Evolutionary conservation across 2,888 invertebrate genomes (phyloP).

Genomic region (Andrena dorsata): DNA sequence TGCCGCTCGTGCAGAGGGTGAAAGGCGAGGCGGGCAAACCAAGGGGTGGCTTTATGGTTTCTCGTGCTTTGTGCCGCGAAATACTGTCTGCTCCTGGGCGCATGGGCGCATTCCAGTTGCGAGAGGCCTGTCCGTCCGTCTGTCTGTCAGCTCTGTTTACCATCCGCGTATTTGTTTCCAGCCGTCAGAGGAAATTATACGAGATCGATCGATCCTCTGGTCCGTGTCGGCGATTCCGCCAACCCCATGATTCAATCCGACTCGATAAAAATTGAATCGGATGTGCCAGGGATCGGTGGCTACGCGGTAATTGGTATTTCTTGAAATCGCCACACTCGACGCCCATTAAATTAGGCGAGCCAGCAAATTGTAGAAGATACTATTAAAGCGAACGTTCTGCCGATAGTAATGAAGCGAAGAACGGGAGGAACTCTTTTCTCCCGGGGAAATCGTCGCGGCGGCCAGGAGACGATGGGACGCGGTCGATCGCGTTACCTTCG

Average conservation of each 20-base stretch:
- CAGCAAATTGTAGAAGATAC: too few relatives aligned
- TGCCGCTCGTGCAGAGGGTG: conserved; percentile 10
- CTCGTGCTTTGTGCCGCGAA: conserved; percentile 64
- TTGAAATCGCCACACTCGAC: background rate
- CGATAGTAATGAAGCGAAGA: too few relatives aligned
- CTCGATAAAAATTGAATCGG: conserved; percentile 16
- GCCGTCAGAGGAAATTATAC: conserved; percentile 49
- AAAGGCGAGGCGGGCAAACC: conserved; percentile 45
- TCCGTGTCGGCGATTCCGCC: background rate
- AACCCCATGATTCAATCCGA: conserved; percentile 2
- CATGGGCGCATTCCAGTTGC: conserved; percentile 50
- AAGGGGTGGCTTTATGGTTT: conserved; percentile 65
- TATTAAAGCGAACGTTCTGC: too few relatives aligned
- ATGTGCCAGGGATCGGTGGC: too few relatives aligned
- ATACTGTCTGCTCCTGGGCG: conserved; percentile 48
- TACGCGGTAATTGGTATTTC: background rate
- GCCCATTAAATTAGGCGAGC: too few relatives aligned
- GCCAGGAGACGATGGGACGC: too few relatives aligned
- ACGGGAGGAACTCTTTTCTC: too few relatives aligned
- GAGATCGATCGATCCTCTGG: conserved; percentile 41
- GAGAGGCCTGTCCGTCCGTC: background rate
- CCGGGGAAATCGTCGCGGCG: too few relatives aligned
- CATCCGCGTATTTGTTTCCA: conserved; percentile 54
- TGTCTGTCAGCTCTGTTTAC: conserved; percentile 52
- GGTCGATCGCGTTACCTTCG: conserved; percentile 18